Percentiles rank a stretch among this genome's conserved stretches.
phyloP scores from a whole-genome alignment of 2,797 vertebrate genomes.

The Darevskia mixta region DNA sequence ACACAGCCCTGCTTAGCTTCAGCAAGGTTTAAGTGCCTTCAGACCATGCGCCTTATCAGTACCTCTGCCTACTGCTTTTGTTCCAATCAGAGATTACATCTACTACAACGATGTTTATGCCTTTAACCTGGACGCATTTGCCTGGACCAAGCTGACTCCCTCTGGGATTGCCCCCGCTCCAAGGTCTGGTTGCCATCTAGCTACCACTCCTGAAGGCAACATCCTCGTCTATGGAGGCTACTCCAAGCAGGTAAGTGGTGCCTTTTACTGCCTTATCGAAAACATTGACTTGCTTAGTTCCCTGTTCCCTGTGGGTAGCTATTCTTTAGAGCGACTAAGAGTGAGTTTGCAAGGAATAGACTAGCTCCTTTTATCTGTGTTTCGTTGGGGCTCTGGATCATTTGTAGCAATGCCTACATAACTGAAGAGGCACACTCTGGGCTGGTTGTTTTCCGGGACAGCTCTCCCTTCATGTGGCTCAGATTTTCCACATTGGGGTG shows the following conservation, averaged over 20 bases:
- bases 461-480: not conserved
- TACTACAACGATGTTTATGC: slow-evolving; percentile 93
- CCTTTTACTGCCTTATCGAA: rapidly evolving
- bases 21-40: too few relatives aligned
- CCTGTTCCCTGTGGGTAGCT: too few relatives aligned
- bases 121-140: slow-evolving; percentile 91
- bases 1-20: not conserved
- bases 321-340: too few relatives aligned
- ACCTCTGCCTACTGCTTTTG: not conserved
- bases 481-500: not conserved
- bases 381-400: not conserved
- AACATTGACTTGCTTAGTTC: not conserved
- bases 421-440: not conserved
- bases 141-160: slow-evolving; percentile 87
- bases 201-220: slow-evolving; percentile 83
- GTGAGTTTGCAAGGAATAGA: not conserved
- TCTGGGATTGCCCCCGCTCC: slow-evolving; percentile 85
- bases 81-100: slow-evolving; percentile 89
- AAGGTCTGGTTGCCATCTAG: slow-evolving; percentile 92
- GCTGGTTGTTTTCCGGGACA: not conserved
- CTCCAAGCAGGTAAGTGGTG: slow-evolving; percentile 88
- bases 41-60: not conserved
- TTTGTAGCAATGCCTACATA: not conserved
- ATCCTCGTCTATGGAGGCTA: slow-evolving; percentile 93
- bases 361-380: not conserved